Percentiles rank a stretch among this genome's conserved stretches.
phyloP scores from a whole-genome alignment of 2,113 vertebrate genomes.

The Peromyscus maniculatus region DNA sequence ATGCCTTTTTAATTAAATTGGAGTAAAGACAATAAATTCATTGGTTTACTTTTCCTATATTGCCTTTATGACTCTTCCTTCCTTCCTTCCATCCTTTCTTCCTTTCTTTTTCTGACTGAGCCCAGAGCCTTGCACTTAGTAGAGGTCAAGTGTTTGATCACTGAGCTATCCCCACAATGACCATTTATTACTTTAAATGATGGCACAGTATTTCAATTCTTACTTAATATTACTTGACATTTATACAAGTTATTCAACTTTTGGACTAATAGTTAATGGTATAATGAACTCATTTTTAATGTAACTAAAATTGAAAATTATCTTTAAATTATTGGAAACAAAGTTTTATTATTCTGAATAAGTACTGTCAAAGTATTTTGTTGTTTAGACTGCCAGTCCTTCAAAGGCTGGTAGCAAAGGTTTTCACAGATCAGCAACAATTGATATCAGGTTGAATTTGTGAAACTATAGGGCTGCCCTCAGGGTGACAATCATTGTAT shows the following conservation, averaged over 20 bases:
- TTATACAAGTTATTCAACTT: neutral
- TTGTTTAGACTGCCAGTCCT: neutral
- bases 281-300: neutral
- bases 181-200: constrained; percentile 38
- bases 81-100: too few relatives aligned
- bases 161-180: too few relatives aligned
- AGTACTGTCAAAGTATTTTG: neutral
- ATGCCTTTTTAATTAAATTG: neutral
- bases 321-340: neutral
- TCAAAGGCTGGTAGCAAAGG: neutral
- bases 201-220: neutral
- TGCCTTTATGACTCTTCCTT: neutral
- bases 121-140: too few relatives aligned
- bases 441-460: neutral
- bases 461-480: neutral
- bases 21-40: neutral
- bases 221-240: neutral
- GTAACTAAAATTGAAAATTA: neutral
- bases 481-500: neutral
- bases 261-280: neutral
- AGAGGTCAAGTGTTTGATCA: neutral
- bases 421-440: neutral
- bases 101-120: neutral
- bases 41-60: neutral
- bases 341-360: neutral